A percentile compares a stretch with the other conserved stretches of the same genome.
phyloP scores from a whole-genome alignment of 92 coral and sea anemone species.

The Porites cylindrica region DNA sequence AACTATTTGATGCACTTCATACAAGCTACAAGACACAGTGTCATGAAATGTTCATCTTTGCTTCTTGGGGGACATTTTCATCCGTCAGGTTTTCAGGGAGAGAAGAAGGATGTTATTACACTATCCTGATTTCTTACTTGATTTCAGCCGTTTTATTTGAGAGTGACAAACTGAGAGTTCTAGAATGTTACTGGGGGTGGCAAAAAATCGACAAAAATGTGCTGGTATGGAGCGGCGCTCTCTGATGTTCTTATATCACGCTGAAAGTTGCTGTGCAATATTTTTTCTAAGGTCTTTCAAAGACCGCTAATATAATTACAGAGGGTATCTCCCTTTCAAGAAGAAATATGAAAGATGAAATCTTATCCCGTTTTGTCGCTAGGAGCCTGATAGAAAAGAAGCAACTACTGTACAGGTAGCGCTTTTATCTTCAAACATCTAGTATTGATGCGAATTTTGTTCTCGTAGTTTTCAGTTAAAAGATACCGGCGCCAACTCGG shows the following conservation, averaged over 20 bases:
- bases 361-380: background rate
- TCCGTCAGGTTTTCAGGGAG: no score
- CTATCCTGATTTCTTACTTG: background rate
- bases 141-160: background rate
- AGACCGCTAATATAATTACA: background rate
- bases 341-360: background rate
- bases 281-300: background rate
- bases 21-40: background rate
- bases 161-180: background rate
- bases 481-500: no score
- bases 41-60: no score
- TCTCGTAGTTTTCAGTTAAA: no score
- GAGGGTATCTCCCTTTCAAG: background rate
- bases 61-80: no score
- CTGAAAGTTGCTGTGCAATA: constrained; percentile 2
- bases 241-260: constrained; percentile 20
- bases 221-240: constrained; percentile 9
- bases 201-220: constrained; percentile 34
- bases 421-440: no score
- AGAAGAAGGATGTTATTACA: no score
- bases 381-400: background rate
- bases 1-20: background rate
- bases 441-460: no score
- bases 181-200: constrained; percentile 2
- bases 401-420: background rate